Base-by-base conservation (phyloP, 2,888 invertebrate genomes). In the Psylliodes chrysocephalus region DNA sequence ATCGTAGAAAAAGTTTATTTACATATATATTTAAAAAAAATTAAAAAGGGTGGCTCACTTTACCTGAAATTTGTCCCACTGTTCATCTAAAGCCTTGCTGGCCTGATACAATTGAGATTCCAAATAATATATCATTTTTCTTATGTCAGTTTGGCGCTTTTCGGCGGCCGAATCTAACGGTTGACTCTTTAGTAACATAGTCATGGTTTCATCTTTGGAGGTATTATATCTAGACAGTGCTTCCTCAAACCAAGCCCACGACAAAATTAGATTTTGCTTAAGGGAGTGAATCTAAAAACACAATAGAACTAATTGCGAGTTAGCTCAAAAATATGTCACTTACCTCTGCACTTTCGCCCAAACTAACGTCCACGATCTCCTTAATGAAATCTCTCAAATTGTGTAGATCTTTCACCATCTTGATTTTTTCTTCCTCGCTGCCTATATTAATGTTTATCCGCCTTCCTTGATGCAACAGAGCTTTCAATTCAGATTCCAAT, bases 51-150 rank as follows among this genome's bases (percentile, higher is more conserved):
- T 4, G 6, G 6, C 22, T 4, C 22, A 6, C 25, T 33, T 49
- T 38, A 66, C 65, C 74, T 87, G 86, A 73, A 85, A 87, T 63
- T 87, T 87, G 22, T 89, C 87, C 94, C 94, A 94, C 71, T 92
- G 90, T 53, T 89, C 85, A 76, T 94, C 93, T 1, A 95, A 84
- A 1, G 89, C 87, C 63, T 87, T 86, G 67, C 90, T 89, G 0
- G 91, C 89, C 76, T 92, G 90, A 1, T 87, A 85, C 4, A 95
- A 76, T 73, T 94, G 93, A 0, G 88, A 90, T 69, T 93, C 90
- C 22, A 94, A 87, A 72, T 92, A 91, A 73, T 90, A 89, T 1
- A 89, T 83, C 25, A 89, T 84, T 56, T 89, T 89, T 73, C 90
- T 87, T 2, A 95, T 86, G 7, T 90, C 89, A 0, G 88, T 84